These are phyloP conservation scores for Physella acuta DNA, from an alignment of 1,140 invertebrate genomes.

Conservation along the genomic window DNA sequence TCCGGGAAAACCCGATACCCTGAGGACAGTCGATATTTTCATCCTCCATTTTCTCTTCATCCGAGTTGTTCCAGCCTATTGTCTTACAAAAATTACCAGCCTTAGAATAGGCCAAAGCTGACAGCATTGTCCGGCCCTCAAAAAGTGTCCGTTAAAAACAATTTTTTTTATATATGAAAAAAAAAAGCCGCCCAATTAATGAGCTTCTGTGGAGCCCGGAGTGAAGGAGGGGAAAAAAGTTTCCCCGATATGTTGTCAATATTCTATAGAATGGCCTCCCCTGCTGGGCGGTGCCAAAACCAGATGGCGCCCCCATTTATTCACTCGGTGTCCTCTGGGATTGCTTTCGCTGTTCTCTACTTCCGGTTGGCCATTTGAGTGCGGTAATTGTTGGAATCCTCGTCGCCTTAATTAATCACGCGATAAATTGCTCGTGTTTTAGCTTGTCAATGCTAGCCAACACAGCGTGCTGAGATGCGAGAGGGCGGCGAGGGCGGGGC, in stretches of 20 bases:
- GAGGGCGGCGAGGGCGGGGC: not conserved
- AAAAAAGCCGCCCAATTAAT: no score
- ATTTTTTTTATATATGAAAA: no score
- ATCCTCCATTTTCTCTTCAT: no score
- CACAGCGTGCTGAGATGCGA: not conserved
- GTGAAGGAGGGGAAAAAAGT: not conserved
- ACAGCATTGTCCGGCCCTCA: no score
- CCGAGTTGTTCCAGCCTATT: no score
- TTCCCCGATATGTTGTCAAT: not conserved
- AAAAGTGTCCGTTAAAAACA: no score
- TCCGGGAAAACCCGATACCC: no score
- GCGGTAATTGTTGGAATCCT: constrained; percentile 7
- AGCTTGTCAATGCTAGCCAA: not conserved
- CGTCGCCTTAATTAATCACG: constrained; percentile 15
- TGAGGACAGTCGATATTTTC: no score
- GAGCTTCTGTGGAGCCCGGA: no score
- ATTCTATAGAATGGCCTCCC: constrained; percentile 8
- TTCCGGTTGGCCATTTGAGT: constrained; percentile 20
- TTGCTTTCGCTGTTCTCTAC: constrained; percentile 9
- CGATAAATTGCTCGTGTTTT: constrained; percentile 4
- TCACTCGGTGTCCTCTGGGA: constrained; percentile 9
- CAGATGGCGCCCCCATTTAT: constrained; percentile 21
- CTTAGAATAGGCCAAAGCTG: no score
- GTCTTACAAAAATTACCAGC: no score
- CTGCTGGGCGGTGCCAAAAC: constrained; percentile 12